A percentile compares a stretch with the other conserved stretches of the same genome.
These are phyloP conservation scores for Globodera rostochiensis DNA, from an alignment of 1,140 invertebrate genomes.

Conservation along the genomic window DNA sequence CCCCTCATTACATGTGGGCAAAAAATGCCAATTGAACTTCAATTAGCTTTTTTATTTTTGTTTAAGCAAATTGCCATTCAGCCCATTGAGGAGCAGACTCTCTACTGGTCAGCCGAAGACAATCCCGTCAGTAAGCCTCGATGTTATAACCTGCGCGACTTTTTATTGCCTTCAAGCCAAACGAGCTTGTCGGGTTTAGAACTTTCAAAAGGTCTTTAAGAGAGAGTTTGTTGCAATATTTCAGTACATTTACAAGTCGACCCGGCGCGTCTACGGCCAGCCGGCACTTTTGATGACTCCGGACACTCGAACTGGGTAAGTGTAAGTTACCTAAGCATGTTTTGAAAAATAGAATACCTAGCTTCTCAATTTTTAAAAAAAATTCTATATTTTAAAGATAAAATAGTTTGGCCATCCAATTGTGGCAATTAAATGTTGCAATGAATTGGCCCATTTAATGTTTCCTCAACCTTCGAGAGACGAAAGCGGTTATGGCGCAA, in stretches of 20 bases:
- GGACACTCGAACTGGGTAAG: background rate
- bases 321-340: background rate
- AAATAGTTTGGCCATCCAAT: too few relatives aligned
- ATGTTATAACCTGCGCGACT: background rate
- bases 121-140: slow-evolving; percentile 46
- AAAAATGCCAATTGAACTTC: background rate
- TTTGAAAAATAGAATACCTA: background rate
- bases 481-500: slow-evolving; percentile 5
- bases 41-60: slow-evolving; percentile 2
- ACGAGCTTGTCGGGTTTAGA: too few relatives aligned
- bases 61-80: slow-evolving; percentile 51
- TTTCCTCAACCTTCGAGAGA: background rate
- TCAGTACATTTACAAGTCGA: slow-evolving; percentile 62
- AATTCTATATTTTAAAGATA: too few relatives aligned
- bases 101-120: slow-evolving; percentile 65
- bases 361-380: background rate
- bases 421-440: too few relatives aligned
- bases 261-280: slow-evolving; percentile 59
- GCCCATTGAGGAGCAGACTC: slow-evolving; percentile 64
- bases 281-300: slow-evolving; percentile 40
- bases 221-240: background rate
- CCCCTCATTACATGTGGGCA: slow-evolving; percentile 22
- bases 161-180: too few relatives aligned
- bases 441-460: too few relatives aligned
- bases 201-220: too few relatives aligned